Percentiles rank a stretch among this genome's conserved stretches.
phyloP scores from a whole-genome alignment of 2,888 invertebrate genomes.

The Stenurella melanura region DNA sequence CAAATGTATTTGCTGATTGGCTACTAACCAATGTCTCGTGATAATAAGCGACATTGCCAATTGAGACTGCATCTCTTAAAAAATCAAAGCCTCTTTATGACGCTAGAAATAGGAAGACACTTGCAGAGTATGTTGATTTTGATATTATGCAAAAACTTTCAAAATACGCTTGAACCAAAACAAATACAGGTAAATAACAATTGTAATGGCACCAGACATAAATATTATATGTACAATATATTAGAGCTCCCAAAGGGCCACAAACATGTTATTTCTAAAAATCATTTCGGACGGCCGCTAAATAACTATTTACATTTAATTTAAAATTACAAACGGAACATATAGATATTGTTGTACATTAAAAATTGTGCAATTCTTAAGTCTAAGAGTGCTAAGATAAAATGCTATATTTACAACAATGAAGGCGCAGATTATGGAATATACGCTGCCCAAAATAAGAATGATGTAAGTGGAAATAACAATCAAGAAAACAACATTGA shows the following conservation, averaged over 20 bases:
- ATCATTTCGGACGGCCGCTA: slow-evolving; percentile 38
- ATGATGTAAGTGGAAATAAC: too few species aligned
- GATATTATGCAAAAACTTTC: too few species aligned
- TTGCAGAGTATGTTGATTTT: too few species aligned
- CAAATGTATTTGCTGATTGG: too few species aligned
- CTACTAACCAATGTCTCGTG: too few species aligned
- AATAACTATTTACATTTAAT: slow-evolving; percentile 34
- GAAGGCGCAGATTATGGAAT: slow-evolving; percentile 16
- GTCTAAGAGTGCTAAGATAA: slow-evolving; percentile 34
- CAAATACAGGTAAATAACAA: background rate
- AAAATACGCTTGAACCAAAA: too few species aligned
- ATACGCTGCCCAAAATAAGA: slow-evolving; percentile 11
- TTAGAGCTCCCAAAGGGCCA: slow-evolving; percentile 20
- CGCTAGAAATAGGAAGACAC: too few species aligned
- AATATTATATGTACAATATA: background rate
- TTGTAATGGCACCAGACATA: background rate
- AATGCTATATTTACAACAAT: slow-evolving; percentile 31
- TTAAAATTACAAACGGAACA: background rate
- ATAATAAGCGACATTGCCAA: too few species aligned
- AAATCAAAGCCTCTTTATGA: too few species aligned
- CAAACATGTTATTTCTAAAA: slow-evolving; percentile 5
- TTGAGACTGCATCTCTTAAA: too few species aligned
- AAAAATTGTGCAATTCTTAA: slow-evolving; percentile 25
- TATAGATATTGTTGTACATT: background rate
- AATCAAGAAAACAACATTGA: too few species aligned